Percentiles rank a stretch among this genome's conserved stretches.
These are phyloP conservation scores for Drosophila hydei DNA, from an alignment of 1,140 invertebrate genomes.

Conservation along the genomic window DNA sequence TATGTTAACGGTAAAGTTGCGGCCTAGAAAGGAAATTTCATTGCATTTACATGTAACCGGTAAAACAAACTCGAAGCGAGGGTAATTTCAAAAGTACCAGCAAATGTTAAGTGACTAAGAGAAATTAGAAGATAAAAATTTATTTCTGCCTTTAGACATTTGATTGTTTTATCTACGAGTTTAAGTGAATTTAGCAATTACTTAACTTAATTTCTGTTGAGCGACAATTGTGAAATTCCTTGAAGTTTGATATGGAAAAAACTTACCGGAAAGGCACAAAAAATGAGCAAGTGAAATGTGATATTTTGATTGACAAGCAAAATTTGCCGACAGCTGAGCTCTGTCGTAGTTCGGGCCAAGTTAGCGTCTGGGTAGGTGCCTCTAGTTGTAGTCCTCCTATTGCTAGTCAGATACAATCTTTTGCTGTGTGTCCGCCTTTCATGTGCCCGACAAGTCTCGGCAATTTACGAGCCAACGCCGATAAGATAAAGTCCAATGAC, in stretches of 20 bases:
- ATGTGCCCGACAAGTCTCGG: slow-evolving; percentile 29
- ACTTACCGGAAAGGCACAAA: neutral
- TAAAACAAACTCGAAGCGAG: neutral
- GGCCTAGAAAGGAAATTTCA: slow-evolving; percentile 27
- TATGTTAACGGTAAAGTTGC: slow-evolving; percentile 15
- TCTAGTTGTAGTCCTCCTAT: neutral
- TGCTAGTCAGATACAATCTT: slow-evolving; percentile 42
- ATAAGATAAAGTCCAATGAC: slow-evolving; percentile 52
- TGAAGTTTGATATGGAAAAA: neutral
- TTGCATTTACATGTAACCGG: slow-evolving; percentile 12
- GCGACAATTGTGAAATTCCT: neutral
- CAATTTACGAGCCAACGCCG: slow-evolving; percentile 51
- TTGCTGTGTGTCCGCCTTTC: slow-evolving; percentile 28
- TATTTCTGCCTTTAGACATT: neutral
- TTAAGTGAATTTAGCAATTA: too few species aligned
- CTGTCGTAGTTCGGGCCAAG: neutral
- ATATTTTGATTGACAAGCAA: slow-evolving; percentile 10
- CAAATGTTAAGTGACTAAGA: neutral
- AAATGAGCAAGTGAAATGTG: neutral
- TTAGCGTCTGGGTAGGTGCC: neutral
- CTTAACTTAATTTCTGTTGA: neutral
- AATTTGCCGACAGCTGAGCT: neutral
- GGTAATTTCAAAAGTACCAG: neutral
- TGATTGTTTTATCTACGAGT: neutral
- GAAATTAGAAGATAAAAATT: neutral